Evolutionary conservation across 2,113 vertebrate species (phyloP).

Genomic region (Dryoscopus gambensis): DNA sequence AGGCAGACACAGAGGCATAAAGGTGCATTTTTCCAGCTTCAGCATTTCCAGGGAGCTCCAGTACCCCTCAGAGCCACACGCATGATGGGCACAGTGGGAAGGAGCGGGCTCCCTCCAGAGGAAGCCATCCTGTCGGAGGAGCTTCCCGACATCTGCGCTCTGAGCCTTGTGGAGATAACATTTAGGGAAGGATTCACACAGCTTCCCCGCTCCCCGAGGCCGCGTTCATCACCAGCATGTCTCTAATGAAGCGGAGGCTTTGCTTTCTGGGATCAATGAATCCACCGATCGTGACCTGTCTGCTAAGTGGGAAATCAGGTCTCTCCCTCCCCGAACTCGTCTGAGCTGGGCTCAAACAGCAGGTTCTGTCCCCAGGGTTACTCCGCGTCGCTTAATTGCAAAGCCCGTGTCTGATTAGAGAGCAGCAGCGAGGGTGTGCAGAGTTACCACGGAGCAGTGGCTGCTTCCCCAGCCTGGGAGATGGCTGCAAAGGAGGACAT

Average conservation of each 20-base stretch:
- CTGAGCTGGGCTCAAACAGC: constrained; percentile 35
- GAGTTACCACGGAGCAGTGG: not conserved
- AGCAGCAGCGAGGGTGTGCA: not conserved
- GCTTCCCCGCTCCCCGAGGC: not conserved
- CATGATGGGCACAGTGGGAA: not conserved
- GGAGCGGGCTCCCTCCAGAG: not conserved
- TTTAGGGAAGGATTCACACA: constrained; percentile 16
- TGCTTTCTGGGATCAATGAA: constrained; percentile 60
- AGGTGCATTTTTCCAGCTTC: not conserved
- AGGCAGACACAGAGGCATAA: not conserved
- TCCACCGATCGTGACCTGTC: constrained; percentile 43
- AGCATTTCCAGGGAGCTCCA: not conserved
- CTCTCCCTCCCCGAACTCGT: constrained; percentile 15
- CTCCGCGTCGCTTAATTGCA: constrained; percentile 24
- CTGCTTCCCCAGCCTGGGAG: not conserved
- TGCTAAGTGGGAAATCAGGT: constrained; percentile 59
- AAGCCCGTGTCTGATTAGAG: constrained; percentile 11
- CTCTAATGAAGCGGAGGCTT: constrained; percentile 39
- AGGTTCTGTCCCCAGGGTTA: constrained; percentile 27
- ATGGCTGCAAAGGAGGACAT: not conserved
- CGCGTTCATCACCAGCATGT: not conserved
- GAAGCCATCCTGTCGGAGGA: not conserved
- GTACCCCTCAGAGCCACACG: fast-evolving
- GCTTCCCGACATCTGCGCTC: not conserved
- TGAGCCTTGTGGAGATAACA: not conserved